Evolutionary conservation across 2,888 invertebrate genomes (phyloP), one percentile per base, ranked within the genome.

Genomic region (Parnassius apollo): DNA sequence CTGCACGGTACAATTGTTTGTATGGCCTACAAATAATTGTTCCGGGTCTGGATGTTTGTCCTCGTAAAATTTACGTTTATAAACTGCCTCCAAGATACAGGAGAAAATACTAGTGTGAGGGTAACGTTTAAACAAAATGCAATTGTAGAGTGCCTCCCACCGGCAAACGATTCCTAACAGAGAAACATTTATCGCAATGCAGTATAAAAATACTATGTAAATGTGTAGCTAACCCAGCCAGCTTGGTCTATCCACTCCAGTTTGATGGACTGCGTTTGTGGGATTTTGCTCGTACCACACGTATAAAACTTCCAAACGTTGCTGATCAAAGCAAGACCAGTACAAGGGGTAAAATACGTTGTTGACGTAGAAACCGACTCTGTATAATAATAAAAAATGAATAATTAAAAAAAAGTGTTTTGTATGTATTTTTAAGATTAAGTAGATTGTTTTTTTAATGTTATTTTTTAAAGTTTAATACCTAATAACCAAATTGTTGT

Each of bases 311-410:
- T 87, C 88, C 56, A 92, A 78, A 0, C 83, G 78, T 8, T 68
- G 74, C 42, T 85, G 81, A 74, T 94, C 91, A 68, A 93, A 93
- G 76, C 94, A 94, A 8, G 93, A 82, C 68, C 82, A 85, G 68
- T 91, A 91, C 12, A 85, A 73, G 22, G 85, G 82, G 64, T 91
- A 80, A 74, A 93, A 92, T 9, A 82, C 77, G 22, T 80, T 78
- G 65, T 84, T 77, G 0, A 93, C 83, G 22, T 77, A 73, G 75
- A 93, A 94, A 1, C 94, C 94, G 42, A 93, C 84, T 64, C 93
- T 91, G 70, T 25, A n/a, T n/a, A n/a, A n/a, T n/a, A n/a, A n/a
- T n/a, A n/a, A n/a, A n/a, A n/a, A n/a, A n/a, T n/a, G n/a, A 79
- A 59, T 45, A 1, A 18, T 13, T 46, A 18, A 4, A 42, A 25